Evolutionary conservation across 2,113 vertebrate species (phyloP), one percentile per base, ranked within the genome.

Genomic region (Crotalus viridis): DNA sequence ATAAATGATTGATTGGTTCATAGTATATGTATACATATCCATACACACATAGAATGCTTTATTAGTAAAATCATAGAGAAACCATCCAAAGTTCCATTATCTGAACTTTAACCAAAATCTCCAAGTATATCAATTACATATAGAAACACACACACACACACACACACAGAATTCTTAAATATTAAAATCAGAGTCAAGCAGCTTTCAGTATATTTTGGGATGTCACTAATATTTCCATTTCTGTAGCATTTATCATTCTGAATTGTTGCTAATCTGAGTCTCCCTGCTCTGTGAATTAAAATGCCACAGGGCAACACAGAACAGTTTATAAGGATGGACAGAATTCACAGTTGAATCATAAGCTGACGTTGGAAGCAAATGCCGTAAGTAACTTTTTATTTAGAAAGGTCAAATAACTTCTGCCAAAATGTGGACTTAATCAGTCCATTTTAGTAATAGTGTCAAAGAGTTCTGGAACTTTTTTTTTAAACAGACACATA

Each of bases 91-190:
- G 91, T 64, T 89, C 0, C 0, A 93, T 93, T 7, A 91, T 90
- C 81, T 57, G 69, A 90, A 89, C 33, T 43, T 96, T 96, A 94
- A 88, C 46, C 92, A 93, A 95, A 93, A 93, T 91, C 94, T 95
- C 74, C 91, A 89, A n/a, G 92, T 7, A 87, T 57, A 95, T 90
- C 91, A 94, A 54, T 57, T 61, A 93, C 0, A 0, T 87, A 92
- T 33, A 39, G 33, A 81, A 21, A 9, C 48, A 9, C 48, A 9
- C 7, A 7, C 48, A 7, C 48, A 48, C 6, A 51, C 48, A 48
- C 48, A 48, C 48, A 51, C 48, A 51, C 8, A 51, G 6, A 94
- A 26, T 96, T 92, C 94, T 95, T 94, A 64, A 95, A 69, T 90
- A 56, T 0, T 2, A 90, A 54, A 89, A 91, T 86, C 94, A 92